phyloP scores from a whole-genome alignment of 2,888 invertebrate species.

The Teleiodes luculella region DNA sequence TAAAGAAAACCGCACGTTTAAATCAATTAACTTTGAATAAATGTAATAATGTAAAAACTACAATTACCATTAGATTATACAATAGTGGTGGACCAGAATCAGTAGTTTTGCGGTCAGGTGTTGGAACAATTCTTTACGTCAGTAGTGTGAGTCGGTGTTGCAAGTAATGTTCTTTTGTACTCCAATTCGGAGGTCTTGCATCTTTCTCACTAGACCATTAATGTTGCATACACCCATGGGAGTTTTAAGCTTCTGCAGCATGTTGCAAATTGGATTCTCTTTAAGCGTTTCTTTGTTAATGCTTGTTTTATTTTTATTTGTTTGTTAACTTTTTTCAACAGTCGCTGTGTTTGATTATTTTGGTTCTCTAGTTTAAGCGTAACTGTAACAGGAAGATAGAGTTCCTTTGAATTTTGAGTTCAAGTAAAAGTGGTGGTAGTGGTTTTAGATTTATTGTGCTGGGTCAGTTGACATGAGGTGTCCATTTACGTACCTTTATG shows the following conservation, averaged over 20 bases:
- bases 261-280: no score
- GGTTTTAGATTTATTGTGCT: no score
- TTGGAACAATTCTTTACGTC: conserved; percentile 15
- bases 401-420: no score
- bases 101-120: conserved; percentile 18
- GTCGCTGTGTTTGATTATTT: background rate
- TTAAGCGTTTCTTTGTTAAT: no score
- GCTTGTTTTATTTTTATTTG: background rate
- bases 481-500: no score
- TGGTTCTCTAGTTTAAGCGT: no score
- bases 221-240: background rate
- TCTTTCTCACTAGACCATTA: background rate
- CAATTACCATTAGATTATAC: conserved; percentile 9
- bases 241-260: background rate
- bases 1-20: background rate
- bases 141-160: background rate
- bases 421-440: no score
- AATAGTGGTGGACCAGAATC: conserved; percentile 14
- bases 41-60: background rate
- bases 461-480: no score
- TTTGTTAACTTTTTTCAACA: no score
- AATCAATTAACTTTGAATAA: background rate
- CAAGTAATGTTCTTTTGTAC: conserved; percentile 11
- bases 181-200: background rate
- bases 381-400: no score